Conservation (phyloP, 2,888 invertebrate species). For the Pecten maximus region DNA sequence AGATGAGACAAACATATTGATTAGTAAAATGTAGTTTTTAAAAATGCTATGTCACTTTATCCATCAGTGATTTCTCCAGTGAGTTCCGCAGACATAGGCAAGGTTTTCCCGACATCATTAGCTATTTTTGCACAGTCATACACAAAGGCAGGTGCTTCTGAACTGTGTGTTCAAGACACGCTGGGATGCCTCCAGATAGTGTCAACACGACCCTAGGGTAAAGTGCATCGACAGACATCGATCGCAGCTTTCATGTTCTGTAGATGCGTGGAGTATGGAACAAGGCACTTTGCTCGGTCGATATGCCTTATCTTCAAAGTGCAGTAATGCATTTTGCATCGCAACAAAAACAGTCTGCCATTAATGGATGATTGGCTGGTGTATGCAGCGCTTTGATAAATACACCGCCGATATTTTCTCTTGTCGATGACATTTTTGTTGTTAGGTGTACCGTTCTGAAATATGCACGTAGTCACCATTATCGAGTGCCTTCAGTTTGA, state of each 20-base stretch:
- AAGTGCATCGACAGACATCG: not conserved
- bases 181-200: not conserved
- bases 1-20: not conserved
- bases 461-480: too few relatives aligned
- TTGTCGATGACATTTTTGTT: not conserved
- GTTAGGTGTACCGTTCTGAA: not conserved
- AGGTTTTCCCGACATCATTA: not conserved
- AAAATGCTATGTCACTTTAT: not conserved
- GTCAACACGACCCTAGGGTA: not conserved
- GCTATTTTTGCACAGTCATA: not conserved
- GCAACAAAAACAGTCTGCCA: not conserved
- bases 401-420: not conserved
- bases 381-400: not conserved
- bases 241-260: not conserved
- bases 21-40: too few relatives aligned
- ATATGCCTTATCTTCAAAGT: conserved; percentile 15
- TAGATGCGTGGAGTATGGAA: not conserved
- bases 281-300: not conserved
- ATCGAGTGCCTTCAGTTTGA: too few relatives aligned
- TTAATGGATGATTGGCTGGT: not conserved
- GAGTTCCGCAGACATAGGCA: not conserved
- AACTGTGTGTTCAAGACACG: not conserved
- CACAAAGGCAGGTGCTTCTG: not conserved
- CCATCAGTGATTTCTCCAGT: not conserved
- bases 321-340: conserved; percentile 6